Base-by-base conservation (phyloP, 2,113 vertebrate genomes). In the Lates calcarifer region DNA sequence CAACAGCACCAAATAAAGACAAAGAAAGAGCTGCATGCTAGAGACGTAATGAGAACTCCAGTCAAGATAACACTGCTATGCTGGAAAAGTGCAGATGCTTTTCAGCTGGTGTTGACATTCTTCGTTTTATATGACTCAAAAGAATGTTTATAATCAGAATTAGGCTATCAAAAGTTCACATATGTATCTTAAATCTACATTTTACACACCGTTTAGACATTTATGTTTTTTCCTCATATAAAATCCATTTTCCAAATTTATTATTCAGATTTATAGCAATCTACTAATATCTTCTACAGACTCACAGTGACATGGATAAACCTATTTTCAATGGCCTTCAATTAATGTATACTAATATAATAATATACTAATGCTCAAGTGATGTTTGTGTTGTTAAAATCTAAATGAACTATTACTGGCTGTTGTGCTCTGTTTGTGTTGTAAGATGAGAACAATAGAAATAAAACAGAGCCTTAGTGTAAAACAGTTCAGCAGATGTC, bases 1-100 rank as follows among this genome's bases (percentile, higher is more conserved):
- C 57, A 88, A 56, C 71, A 82, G 49, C 57, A 69, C 78, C 89
- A 90, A 83, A 85, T 85, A 74, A 76, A 89, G 82, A 84, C 81
- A 84, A 61, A 69, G n/a, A 82, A 56, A 80, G 18, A 26, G 51
- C 22, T 39, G 70, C 67, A 35, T 31, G 51, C 56, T 18, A 13
- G n/a, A 67, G 55, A 51, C 20, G 43, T 61, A 84, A 79, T 57
- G 35, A 67, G 55, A 77, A 56, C 64, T 55, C 22, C 20, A 49
- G 43, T 82, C 4, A 2, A 74, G 85, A 81, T 85, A 81, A 83
- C 2, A 7, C 74, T 24, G 77, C 53, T 58, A 39, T 0, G 17
- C 49, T 33, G 45, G 55, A 56, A 61, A 67, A 7, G 14, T 61
- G 39, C 62, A 79, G 82, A 82, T 77, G 82, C 68, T 65, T 28